Evolutionary conservation across 92 coral and sea anemone species (phyloP), one percentile per base, ranked within the genome.

Genomic region (Palythoa caribaeorum): DNA sequence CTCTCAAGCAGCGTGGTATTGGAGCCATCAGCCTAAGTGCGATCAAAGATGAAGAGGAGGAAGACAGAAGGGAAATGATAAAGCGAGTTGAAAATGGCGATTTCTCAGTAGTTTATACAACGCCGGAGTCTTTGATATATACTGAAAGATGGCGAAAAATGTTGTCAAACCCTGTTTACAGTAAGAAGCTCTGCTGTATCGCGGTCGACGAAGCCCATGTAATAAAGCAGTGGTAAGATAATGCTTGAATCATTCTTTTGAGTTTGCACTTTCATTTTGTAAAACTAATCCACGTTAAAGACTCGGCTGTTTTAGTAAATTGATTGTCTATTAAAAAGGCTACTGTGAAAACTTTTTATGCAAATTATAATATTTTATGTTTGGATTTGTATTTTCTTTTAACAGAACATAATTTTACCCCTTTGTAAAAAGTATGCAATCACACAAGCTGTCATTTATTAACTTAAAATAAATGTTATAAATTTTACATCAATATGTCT

Each of bases 141-240:
- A 9, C 16, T 48, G 84, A 71, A 70, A 17, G 88, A 71, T 71
- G 88, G 88, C 20, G 88, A 15, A 66, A 38, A 71, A 51, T 86
- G 89, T 66, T 86, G 39, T 35, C 55, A 8, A 83, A 16, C 80
- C 28, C 47, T 1, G 71, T 38, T 79, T 87, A 87, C 16, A 48
- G 55, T 10, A 38, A 55, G 52, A 35, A 66, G 5, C 19, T 87
- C 12, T 80, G 80, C 73, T 88, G 74, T 44, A 19, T 87, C 40
- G 90, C 70, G 14, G 90, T 87, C 47, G 90, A 87, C 65, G 90
- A 87, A 37, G 88, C 73, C 8, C 90, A 88, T 81, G 77, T 88
- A 3, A 63, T 71, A 39, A 84, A 65, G n/a, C 90, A 84, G 16
- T 88, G 90, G 90, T 88, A 47, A 54, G 91, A 59, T 59, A 59